Conservation (phyloP, 2,797 vertebrate genomes). For the Crocidura indochinensis region DNA sequence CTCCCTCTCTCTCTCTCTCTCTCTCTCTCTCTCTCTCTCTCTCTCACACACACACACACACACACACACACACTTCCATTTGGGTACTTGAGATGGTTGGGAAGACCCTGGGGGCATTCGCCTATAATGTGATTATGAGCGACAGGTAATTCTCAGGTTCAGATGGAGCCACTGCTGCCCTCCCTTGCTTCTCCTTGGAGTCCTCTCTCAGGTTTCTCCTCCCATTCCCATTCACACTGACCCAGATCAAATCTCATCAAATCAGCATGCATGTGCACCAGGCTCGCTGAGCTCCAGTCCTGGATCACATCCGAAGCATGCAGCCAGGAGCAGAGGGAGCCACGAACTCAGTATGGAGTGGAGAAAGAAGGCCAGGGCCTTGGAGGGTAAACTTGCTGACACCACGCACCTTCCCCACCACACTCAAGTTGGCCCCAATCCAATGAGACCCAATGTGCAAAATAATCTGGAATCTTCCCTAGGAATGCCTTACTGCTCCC, state of each 20-base stretch:
- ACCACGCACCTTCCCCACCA: neutral
- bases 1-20: no score
- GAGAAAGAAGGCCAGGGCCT: neutral
- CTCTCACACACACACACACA: no score
- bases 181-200: slow-evolving; percentile 69
- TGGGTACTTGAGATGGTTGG: slow-evolving; percentile 4
- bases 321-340: neutral
- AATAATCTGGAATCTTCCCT: neutral
- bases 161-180: slow-evolving; percentile 62
- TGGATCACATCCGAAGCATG: neutral
- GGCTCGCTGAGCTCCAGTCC: neutral
- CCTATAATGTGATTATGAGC: slow-evolving; percentile 73
- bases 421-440: no score
- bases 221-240: slow-evolving; percentile 66
- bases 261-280: slow-evolving; percentile 10
- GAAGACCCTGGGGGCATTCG: slow-evolving; percentile 57
- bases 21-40: no score
- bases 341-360: neutral
- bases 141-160: slow-evolving; percentile 77
- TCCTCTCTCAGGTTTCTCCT: slow-evolving; percentile 70
- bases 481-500: neutral
- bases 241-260: slow-evolving; percentile 74
- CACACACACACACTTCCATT: neutral
- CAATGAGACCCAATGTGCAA: neutral
- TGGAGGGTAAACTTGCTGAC: neutral